Conservation (phyloP, 2,888 invertebrate genomes). For the Rhingia campestris region DNA sequence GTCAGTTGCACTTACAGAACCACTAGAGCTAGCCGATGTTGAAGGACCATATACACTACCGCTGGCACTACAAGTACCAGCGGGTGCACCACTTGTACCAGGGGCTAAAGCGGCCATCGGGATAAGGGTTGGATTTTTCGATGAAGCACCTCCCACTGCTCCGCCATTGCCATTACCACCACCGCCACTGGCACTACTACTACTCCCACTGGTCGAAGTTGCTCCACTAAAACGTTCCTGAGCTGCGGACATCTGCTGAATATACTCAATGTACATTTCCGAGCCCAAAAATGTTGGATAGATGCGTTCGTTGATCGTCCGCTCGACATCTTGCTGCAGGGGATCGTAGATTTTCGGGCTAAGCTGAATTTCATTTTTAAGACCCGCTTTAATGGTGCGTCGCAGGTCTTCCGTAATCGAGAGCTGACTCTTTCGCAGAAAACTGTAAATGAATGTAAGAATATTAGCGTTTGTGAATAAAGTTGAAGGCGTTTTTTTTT, state of each 20-base stretch:
- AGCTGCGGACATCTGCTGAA: constrained; percentile 86
- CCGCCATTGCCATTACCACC: constrained; percentile 76
- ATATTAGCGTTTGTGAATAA: background rate
- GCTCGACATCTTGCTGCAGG: constrained; percentile 91
- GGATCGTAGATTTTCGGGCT: constrained; percentile 93
- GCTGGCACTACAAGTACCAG: constrained; percentile 81
- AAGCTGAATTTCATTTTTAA: constrained; percentile 88
- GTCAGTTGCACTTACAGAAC: constrained; percentile 82
- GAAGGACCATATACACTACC: constrained; percentile 82
- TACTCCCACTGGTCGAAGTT: constrained; percentile 76
- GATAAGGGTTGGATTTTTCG: constrained; percentile 75
- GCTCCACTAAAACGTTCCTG: constrained; percentile 82
- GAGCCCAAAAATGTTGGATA: constrained; percentile 97
- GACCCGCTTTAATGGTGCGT: constrained; percentile 89
- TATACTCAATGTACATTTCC: constrained; percentile 94
- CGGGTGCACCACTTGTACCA: constrained; percentile 76
- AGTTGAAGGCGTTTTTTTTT: background rate
- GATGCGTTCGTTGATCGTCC: constrained; percentile 92
- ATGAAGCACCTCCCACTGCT: constrained; percentile 73
- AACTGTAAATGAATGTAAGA: constrained; percentile 83
- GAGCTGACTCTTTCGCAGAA: constrained; percentile 91
- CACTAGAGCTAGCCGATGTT: constrained; percentile 82
- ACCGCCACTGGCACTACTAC: constrained; percentile 78
- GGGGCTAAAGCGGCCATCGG: constrained; percentile 71
- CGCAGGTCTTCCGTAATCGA: constrained; percentile 92